Conservation (phyloP, 2,888 invertebrate genomes). For the Pristionchus maxplancki region DNA sequence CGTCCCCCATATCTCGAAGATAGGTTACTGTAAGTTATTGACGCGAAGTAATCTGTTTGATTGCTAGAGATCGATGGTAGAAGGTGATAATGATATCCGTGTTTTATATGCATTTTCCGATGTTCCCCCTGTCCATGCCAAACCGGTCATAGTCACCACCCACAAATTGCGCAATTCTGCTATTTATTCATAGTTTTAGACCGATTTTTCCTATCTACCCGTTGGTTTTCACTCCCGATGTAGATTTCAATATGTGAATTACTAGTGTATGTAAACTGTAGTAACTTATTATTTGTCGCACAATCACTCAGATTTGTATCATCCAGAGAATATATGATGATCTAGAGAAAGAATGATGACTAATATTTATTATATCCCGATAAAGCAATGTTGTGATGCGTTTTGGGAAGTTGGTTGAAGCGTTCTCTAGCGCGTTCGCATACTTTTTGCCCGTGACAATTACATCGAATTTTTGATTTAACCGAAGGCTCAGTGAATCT, state of each 20-base stretch:
- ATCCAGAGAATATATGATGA: constrained; percentile 21
- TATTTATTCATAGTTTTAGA: constrained; percentile 28
- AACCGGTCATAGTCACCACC: neutral
- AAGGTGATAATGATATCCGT: neutral
- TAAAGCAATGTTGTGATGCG: neutral
- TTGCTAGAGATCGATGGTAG: neutral
- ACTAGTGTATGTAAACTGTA: constrained; percentile 21
- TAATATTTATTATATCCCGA: neutral
- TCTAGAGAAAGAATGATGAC: constrained; percentile 18
- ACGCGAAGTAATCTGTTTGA: neutral
- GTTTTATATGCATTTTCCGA: neutral
- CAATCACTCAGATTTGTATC: neutral
- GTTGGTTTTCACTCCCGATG: neutral
- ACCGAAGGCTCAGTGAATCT: too few relatives aligned
- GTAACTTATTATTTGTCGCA: constrained; percentile 36
- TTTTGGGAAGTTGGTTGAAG: neutral
- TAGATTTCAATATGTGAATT: neutral
- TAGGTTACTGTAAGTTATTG: constrained; percentile 36
- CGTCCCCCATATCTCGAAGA: constrained; percentile 8
- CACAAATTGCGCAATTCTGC: neutral
- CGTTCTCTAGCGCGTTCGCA: too few relatives aligned
- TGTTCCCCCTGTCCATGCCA: neutral
- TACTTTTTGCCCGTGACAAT: too few relatives aligned
- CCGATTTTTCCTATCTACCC: neutral
- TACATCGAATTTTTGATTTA: too few relatives aligned